Evolutionary conservation across 2,797 vertebrate genomes (phyloP), one percentile per base, ranked within the genome.

Genomic region (Eremophila alpestris): DNA sequence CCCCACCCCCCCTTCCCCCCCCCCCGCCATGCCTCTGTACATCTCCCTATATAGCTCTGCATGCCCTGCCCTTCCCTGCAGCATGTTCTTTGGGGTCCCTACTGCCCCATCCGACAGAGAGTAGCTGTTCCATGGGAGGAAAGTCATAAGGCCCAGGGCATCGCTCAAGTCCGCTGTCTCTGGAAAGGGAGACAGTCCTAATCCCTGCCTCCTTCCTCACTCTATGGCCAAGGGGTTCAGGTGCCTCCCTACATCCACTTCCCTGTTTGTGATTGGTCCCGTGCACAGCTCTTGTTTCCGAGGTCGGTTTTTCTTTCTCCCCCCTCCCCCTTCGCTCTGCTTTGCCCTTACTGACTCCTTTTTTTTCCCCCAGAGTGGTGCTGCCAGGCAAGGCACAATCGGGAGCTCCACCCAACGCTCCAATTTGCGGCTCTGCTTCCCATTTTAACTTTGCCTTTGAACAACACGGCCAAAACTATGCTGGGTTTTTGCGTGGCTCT

Each of bases 401-500:
- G 1, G 52, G 78, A 93, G 74, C 90, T 96, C 87, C 71, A 95
- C 87, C 82, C 93, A 93, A 19, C 9, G 43, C 94, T 94, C 90
- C 87, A 73, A 24, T 80, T 91, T 94, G 60, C 40, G 8, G 62
- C 43, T 95, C 48, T 64, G 68, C 67, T 90, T 91, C 59, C 59
- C 30, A 19, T 95, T 95, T 90, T 94, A 90, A 95, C 77, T 80
- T 93, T 83, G 38, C 38, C 17, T 90, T 93, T 78, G 60, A 90
- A 63, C 56, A 63, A 8, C 55, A 51, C 3, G 6, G 46, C 63
- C 68, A 56, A 63, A 54, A 40, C 68, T 64, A 5, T 86, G 19
- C 40, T 76, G 62, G 1, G 64, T 77, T 89, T 87, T 87, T 5
- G 2, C 18, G 38, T 89, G 30, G 24, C 60, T 68, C 10, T 69